Conservation (phyloP, 1,140 invertebrate genomes). For the Melitaea cinxia region DNA sequence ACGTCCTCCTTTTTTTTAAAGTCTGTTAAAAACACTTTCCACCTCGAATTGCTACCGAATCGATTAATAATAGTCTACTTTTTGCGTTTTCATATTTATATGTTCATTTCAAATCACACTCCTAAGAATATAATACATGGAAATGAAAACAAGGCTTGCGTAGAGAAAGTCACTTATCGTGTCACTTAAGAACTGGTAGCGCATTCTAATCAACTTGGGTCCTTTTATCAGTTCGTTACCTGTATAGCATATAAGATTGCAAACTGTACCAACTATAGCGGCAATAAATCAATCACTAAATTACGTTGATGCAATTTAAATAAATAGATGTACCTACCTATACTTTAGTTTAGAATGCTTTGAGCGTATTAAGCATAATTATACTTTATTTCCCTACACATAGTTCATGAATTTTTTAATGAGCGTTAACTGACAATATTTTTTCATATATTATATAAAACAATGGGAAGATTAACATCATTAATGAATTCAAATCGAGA, state of each 20-base stretch:
- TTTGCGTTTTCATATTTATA: too few relatives aligned
- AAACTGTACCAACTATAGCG: background rate
- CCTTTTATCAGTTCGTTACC: constrained; percentile 41
- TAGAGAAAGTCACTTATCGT: constrained; percentile 76
- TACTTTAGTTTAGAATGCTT: background rate
- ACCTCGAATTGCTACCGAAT: too few relatives aligned
- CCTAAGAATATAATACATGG: too few relatives aligned
- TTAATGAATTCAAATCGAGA: constrained; percentile 2
- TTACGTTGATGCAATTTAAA: background rate
- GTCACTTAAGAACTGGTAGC: constrained; percentile 48
- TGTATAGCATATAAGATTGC: constrained; percentile 9
- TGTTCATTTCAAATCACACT: too few relatives aligned
- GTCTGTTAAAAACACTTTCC: too few relatives aligned
- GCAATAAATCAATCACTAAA: constrained; percentile 17
- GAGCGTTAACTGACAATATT: too few relatives aligned
- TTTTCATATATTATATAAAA: constrained; percentile 8
- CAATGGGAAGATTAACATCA: constrained; percentile 11
- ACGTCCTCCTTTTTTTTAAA: too few relatives aligned
- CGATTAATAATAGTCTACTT: too few relatives aligned
- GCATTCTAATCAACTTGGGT: constrained; percentile 59
- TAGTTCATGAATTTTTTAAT: too few relatives aligned
- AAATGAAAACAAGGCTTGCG: constrained; percentile 53
- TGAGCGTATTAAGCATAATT: background rate
- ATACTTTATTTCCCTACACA: too few relatives aligned
- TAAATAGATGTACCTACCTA: background rate